Conservation (phyloP, 2,888 invertebrate genomes). For the Cybosia mesomella region DNA sequence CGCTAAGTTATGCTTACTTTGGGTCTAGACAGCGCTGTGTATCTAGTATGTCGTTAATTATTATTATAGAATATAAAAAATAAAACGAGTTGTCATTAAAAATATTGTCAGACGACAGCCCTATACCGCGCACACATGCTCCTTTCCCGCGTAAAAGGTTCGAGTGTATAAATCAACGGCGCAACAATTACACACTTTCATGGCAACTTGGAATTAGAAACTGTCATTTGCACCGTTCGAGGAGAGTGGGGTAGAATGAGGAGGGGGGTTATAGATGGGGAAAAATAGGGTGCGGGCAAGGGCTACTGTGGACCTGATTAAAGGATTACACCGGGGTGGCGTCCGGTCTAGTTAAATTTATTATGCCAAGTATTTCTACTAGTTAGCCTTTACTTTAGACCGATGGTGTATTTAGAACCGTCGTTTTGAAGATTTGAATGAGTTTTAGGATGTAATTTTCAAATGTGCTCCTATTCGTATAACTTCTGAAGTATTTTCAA, state of each 20-base stretch:
- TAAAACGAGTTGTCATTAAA: constrained; percentile 19
- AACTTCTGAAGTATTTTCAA: neutral
- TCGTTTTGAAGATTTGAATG: constrained; percentile 50
- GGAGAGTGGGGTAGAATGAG: constrained; percentile 63
- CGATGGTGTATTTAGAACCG: constrained; percentile 29
- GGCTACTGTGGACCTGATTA: constrained; percentile 85
- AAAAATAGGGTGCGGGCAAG: constrained; percentile 85
- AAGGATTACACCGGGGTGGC: constrained; percentile 84
- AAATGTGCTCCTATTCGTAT: constrained; percentile 1
- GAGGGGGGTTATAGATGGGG: constrained; percentile 69
- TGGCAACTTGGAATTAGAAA: constrained; percentile 88
- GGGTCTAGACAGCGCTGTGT: neutral
- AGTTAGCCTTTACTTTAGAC: constrained; percentile 72
- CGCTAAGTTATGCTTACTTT: too few relatives aligned
- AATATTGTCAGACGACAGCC: constrained; percentile 47
- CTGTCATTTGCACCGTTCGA: constrained; percentile 87
- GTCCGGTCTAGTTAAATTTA: constrained; percentile 86
- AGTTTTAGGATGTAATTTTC: constrained; percentile 39
- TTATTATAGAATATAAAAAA: neutral
- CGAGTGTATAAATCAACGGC: constrained; percentile 85
- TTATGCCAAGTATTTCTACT: constrained; percentile 84
- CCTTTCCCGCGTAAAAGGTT: constrained; percentile 74
- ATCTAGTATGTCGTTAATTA: neutral
- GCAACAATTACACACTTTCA: constrained; percentile 88
- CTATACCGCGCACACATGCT: constrained; percentile 70